Percentiles rank a stretch among this genome's conserved stretches.
These are phyloP conservation scores for Nebria salina DNA, from an alignment of 2,888 invertebrate genomes.

Conservation along the genomic window DNA sequence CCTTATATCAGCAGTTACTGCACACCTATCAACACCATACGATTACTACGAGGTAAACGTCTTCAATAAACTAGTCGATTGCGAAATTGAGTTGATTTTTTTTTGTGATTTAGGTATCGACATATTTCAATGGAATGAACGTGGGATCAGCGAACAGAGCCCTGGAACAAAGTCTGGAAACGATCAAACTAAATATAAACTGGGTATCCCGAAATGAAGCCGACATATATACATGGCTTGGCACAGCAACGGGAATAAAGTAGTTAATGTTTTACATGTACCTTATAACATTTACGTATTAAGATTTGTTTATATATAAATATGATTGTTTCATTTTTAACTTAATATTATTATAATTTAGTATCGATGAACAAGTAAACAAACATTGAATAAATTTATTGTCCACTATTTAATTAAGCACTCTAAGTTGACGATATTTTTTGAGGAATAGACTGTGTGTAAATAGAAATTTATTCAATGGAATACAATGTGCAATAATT, in stretches of 20 bases:
- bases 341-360: slow-evolving; percentile 3
- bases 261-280: slow-evolving; percentile 41
- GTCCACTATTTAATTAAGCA: slow-evolving; percentile 31
- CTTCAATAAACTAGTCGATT: slow-evolving; percentile 22
- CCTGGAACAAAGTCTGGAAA: slow-evolving; percentile 79
- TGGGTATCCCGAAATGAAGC: slow-evolving; percentile 75
- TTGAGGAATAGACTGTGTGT: slow-evolving; percentile 33
- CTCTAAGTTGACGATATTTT: slow-evolving; percentile 29
- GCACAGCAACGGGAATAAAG: slow-evolving; percentile 50
- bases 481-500: slow-evolving; percentile 28
- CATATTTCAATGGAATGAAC: slow-evolving; percentile 62
- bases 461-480: slow-evolving; percentile 34
- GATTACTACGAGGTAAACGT: slow-evolving; percentile 75
- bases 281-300: slow-evolving; percentile 27
- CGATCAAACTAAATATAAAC: slow-evolving; percentile 81
- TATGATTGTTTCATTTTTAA: neutral
- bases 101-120: slow-evolving; percentile 56
- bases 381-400: neutral
- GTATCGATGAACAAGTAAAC: neutral
- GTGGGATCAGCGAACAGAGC: slow-evolving; percentile 65
- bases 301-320: neutral
- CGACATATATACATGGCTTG: slow-evolving; percentile 64
- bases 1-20: slow-evolving; percentile 72
- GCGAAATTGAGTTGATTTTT: slow-evolving; percentile 42
- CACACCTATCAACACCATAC: slow-evolving; percentile 76